These are phyloP conservation scores for Andricus grossulariae DNA, from an alignment of 1,140 invertebrate genomes.

Conservation along the genomic window DNA sequence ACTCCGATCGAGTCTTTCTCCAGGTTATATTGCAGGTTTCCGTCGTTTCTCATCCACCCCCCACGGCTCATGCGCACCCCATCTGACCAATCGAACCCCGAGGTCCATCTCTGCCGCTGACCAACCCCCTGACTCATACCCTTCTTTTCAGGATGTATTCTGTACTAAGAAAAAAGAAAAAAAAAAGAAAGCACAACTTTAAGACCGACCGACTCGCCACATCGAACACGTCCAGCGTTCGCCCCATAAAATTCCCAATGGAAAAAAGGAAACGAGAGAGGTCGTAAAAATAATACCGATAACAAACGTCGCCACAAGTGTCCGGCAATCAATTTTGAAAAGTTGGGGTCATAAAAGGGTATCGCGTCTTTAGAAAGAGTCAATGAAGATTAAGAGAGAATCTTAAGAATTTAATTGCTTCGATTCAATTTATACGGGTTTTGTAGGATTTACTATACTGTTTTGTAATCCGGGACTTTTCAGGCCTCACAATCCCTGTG, in stretches of 20 bases:
- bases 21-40: conserved; percentile 71
- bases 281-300: conserved; percentile 30
- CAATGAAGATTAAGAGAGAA: background rate
- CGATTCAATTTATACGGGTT: too few species aligned
- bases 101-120: conserved; percentile 65
- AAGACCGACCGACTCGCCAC: conserved; percentile 48
- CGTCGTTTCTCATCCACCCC: conserved; percentile 71
- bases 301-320: conserved; percentile 27
- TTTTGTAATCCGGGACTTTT: too few species aligned
- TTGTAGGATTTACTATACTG: too few species aligned
- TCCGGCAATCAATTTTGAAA: conserved; percentile 28
- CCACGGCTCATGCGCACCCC: conserved; percentile 67
- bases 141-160: conserved; percentile 58
- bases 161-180: conserved; percentile 55
- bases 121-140: conserved; percentile 54
- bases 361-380: background rate
- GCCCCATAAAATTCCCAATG: conserved; percentile 34
- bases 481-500: too few species aligned
- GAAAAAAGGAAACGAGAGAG: conserved; percentile 10
- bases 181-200: conserved; percentile 56
- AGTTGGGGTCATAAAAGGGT: background rate
- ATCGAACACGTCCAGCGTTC: conserved; percentile 51
- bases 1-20: conserved; percentile 72
- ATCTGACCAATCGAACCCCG: conserved; percentile 71
- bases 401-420: background rate